Conservation (phyloP, 2,888 invertebrate species). For the Synergus japonicus region DNA sequence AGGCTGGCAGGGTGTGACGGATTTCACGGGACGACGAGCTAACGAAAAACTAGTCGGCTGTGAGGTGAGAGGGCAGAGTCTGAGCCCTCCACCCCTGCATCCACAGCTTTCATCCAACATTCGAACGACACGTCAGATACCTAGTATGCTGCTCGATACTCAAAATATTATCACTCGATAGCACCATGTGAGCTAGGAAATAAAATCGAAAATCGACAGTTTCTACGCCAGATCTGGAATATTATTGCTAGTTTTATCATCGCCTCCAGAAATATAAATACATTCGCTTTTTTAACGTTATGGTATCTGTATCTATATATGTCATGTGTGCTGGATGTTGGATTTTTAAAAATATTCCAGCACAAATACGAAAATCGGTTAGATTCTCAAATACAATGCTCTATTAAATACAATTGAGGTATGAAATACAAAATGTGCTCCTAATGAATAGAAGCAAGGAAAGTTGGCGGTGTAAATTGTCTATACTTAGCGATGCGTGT, state of each 20-base stretch:
- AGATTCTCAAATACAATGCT: too few relatives aligned
- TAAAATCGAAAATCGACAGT: conserved; percentile 9
- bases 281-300: not conserved
- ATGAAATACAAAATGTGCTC: not conserved
- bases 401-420: not conserved
- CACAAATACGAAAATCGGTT: not conserved
- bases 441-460: not conserved
- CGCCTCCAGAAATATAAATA: not conserved
- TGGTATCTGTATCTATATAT: too few relatives aligned
- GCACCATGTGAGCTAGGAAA: not conserved
- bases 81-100: conserved; percentile 41
- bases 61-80: conserved; percentile 71
- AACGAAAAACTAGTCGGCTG: conserved; percentile 76
- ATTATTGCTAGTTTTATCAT: not conserved
- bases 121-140: conserved; percentile 39
- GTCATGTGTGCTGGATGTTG: not conserved
- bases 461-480: not conserved
- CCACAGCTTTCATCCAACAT: conserved; percentile 54
- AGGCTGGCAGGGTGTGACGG: conserved; percentile 66
- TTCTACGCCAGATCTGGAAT: not conserved
- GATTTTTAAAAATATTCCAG: not conserved
- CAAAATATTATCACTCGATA: conserved; percentile 26
- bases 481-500: not conserved
- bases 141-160: conserved; percentile 8
- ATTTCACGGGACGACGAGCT: conserved; percentile 75